Evolutionary conservation across 2,888 invertebrate species (phyloP), one percentile per base, ranked within the genome.

Genomic region (Punctoribates punctum): DNA sequence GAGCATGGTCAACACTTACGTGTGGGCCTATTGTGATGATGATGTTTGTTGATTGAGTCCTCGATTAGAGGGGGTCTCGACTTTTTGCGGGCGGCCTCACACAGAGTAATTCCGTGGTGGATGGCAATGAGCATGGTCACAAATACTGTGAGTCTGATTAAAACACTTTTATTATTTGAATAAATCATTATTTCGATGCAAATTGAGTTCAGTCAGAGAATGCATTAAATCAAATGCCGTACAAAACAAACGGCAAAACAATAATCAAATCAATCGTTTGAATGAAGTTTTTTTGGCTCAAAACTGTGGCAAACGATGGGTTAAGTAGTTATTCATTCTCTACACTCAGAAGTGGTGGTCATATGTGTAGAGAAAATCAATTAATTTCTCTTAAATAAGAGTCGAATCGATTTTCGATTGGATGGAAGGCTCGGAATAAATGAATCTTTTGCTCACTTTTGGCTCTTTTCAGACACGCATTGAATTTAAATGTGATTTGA

Each of bases 61-160:
- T 72, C 72, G 17, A 72, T 72, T 8, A 72, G 27, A 1, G 72
- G 72, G 6, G 72, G 72, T 25, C 72, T 20, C 9, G 46, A 72
- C 27, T 48, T 42, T 20, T 72, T 72, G 11, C 48, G 23, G 27
- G 48, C 72, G 27, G 48, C 72, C 48, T 48, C 46, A 48, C 72
- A 72, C 3, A 25, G 2, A 17, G 20, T n/a, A 4, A 67, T 38
- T 17, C n/a, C 17, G 25, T 42, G 4, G 46, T 13, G 2, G 13
- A 38, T 9, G 3, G 1, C 9, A 1, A 48, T 15, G 17, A 67
- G 38, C 38, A 67, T 67, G 13, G 72, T 72, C 27, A 72, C 42
- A 17, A 42, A 46, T 15, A 70, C 23, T n/a, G 23, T 46, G n/a
- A 70, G 13, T 70, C 42, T 65, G 8, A 8, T 34, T 38, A 67